Evolutionary conservation across 2,797 vertebrate genomes (phyloP).

Genomic region (Lutjanus argentimaculatus): DNA sequence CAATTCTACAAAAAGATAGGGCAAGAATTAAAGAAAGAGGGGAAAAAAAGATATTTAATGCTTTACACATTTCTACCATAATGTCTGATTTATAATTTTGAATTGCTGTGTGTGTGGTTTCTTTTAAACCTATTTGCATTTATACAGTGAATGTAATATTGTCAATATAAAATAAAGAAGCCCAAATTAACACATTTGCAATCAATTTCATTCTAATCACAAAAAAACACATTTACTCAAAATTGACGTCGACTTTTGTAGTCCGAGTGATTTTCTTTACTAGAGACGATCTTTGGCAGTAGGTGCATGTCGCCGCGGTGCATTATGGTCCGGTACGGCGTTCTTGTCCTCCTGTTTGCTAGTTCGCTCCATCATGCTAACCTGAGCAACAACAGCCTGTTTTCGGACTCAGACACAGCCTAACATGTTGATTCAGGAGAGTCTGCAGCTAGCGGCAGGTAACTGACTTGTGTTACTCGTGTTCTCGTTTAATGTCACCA

Average conservation of each 20-base stretch:
- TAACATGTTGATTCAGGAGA: neutral
- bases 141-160: too few relatives aligned
- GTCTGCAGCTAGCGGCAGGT: neutral
- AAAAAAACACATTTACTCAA: neutral
- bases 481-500: constrained; percentile 1
- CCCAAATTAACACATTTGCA: too few relatives aligned
- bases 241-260: neutral
- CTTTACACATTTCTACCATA: too few relatives aligned
- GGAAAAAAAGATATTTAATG: too few relatives aligned
- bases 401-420: neutral
- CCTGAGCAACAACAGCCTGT: neutral
- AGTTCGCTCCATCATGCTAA: neutral
- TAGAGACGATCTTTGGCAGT: constrained; percentile 62
- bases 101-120: too few relatives aligned
- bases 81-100: too few relatives aligned
- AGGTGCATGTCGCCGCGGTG: constrained; percentile 57
- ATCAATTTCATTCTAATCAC: too few relatives aligned
- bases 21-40: too few relatives aligned
- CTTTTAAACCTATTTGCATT: too few relatives aligned
- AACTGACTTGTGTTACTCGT: neutral
- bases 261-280: neutral
- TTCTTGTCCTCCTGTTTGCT: constrained; percentile 16
- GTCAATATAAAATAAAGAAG: too few relatives aligned
- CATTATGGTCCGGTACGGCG: constrained; percentile 56
- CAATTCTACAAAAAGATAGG: too few relatives aligned